These are phyloP conservation scores for Megaceryle alcyon DNA, from an alignment of 2,797 vertebrate genomes.

Conservation along the genomic window DNA sequence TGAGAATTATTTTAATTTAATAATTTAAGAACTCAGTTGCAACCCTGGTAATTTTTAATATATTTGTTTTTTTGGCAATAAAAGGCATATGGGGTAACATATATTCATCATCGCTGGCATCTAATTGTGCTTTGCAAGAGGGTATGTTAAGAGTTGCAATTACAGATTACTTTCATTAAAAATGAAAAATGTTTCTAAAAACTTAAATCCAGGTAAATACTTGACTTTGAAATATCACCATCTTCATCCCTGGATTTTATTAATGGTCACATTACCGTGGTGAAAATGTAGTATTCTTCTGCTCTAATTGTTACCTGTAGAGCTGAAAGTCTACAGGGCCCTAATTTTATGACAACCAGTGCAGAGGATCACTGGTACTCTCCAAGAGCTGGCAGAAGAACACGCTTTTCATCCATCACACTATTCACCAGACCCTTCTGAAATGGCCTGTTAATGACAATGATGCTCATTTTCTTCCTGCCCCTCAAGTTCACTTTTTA, in stretches of 20 bases:
- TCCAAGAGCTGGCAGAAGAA: neutral
- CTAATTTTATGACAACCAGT: slow-evolving; percentile 31
- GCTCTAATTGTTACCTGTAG: neutral
- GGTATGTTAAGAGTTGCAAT: neutral
- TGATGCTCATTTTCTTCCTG: slow-evolving; percentile 63
- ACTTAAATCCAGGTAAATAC: neutral
- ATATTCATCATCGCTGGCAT: neutral
- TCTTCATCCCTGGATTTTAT: neutral
- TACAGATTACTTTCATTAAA: slow-evolving; percentile 19
- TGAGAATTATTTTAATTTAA: neutral
- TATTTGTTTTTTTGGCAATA: slow-evolving; percentile 11
- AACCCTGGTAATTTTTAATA: slow-evolving; percentile 11
- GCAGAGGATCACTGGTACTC: neutral
- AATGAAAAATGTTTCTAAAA: slow-evolving; percentile 16
- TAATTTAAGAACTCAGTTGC: slow-evolving; percentile 4
- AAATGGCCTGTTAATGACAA: slow-evolving; percentile 51
- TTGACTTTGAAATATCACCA: neutral
- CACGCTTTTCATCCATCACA: slow-evolving; percentile 32
- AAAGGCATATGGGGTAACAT: neutral
- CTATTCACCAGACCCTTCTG: slow-evolving; percentile 42
- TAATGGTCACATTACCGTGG: neutral
- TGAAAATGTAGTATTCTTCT: neutral
- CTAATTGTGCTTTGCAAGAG: neutral
- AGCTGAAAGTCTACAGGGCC: neutral
- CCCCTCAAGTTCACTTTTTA: slow-evolving; percentile 69